A percentile compares a stretch with the other conserved stretches of the same genome.
phyloP scores from a whole-genome alignment of 1,140 invertebrate species.

The Achatina immaculata region DNA sequence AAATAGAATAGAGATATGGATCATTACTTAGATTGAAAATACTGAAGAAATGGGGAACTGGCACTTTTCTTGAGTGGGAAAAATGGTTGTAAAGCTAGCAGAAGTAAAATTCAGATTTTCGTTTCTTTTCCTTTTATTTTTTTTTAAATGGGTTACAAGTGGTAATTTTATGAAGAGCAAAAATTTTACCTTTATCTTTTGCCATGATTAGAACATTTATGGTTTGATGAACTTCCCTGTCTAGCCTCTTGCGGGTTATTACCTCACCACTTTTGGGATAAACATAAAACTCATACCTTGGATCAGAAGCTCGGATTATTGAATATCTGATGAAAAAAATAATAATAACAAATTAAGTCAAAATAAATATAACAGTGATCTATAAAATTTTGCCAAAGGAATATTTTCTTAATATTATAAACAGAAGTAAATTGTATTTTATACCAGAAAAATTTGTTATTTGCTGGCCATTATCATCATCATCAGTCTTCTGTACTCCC shows the following conservation, averaged over 20 bases:
- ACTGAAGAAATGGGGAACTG: too few species aligned
- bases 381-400: too few species aligned
- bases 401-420: slow-evolving; percentile 4
- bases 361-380: neutral
- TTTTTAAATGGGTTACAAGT: too few species aligned
- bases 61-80: too few species aligned
- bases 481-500: too few species aligned
- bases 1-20: too few species aligned
- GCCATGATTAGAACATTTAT: slow-evolving; percentile 91
- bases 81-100: too few species aligned
- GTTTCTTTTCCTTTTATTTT: too few species aligned
- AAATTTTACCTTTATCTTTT: slow-evolving; percentile 86
- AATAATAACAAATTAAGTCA: neutral
- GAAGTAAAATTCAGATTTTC: too few species aligned
- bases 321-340: slow-evolving; percentile 49
- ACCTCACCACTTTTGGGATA: slow-evolving; percentile 94
- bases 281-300: slow-evolving; percentile 88
- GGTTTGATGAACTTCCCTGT: slow-evolving; percentile 83
- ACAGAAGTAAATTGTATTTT: neutral
- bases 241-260: slow-evolving; percentile 86
- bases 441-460: neutral
- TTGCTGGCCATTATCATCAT: too few species aligned
- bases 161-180: too few species aligned
- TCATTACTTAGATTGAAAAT: too few species aligned
- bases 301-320: slow-evolving; percentile 67